A percentile compares a stretch with the other conserved stretches of the same genome.
phyloP scores from a whole-genome alignment of 1,140 invertebrate species.

The Heliconius himera region DNA sequence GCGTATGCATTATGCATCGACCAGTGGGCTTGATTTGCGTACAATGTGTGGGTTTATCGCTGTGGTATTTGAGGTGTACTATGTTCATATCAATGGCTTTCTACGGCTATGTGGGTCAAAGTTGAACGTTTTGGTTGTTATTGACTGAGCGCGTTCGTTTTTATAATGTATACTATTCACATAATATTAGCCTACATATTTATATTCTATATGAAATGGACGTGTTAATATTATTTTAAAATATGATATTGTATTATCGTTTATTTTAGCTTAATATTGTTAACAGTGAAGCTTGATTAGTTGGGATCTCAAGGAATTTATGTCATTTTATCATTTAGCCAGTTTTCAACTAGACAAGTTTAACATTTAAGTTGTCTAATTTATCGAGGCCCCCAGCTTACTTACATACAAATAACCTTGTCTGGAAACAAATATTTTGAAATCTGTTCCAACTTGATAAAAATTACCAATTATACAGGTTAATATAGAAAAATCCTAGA shows the following conservation, averaged over 20 bases:
- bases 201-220: background rate
- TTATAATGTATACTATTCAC: constrained; percentile 14
- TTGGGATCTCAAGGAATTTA: too few species aligned
- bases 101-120: constrained; percentile 36
- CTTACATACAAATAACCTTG: too few species aligned
- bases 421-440: too few species aligned
- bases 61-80: constrained; percentile 21
- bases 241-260: background rate
- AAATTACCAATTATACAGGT: too few species aligned
- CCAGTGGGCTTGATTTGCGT: constrained; percentile 58
- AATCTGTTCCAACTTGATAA: too few species aligned
- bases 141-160: constrained; percentile 22
- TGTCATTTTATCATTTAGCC: too few species aligned
- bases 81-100: constrained; percentile 30
- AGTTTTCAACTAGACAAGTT: too few species aligned
- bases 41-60: constrained; percentile 50
- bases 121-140: constrained; percentile 41
- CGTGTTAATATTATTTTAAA: background rate
- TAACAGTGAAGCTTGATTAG: too few species aligned
- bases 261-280: background rate
- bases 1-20: constrained; percentile 56
- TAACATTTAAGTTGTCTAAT: too few species aligned
- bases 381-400: too few species aligned
- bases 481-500: too few species aligned
- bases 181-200: constrained; percentile 10